phyloP scores from a whole-genome alignment of 2,113 vertebrate genomes.

The Notothenia coriiceps region DNA sequence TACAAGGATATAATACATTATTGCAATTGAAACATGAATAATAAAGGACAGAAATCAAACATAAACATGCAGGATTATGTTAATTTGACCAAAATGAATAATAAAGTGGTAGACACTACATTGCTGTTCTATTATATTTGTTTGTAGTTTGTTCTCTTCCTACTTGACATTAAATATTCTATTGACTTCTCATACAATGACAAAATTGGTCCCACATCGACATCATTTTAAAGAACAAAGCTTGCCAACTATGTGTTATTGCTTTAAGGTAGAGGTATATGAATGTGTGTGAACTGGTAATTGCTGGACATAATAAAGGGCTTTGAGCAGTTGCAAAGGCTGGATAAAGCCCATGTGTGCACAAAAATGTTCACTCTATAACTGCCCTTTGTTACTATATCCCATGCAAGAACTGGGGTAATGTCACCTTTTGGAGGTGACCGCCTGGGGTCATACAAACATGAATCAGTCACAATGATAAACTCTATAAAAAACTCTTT shows the following conservation, averaged over 20 bases:
- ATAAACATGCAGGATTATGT: background rate
- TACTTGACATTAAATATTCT: background rate
- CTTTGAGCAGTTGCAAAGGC: no score
- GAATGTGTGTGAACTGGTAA: no score
- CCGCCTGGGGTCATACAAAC: no score
- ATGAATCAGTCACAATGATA: no score
- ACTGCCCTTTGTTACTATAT: no score
- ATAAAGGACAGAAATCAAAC: conserved; percentile 28
- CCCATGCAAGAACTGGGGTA: no score
- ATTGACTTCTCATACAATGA: background rate
- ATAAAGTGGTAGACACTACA: background rate
- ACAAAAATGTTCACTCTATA: background rate
- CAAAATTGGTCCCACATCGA: background rate
- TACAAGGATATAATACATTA: background rate
- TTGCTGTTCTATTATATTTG: background rate
- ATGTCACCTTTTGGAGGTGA: no score
- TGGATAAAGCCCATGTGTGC: no score
- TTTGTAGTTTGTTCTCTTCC: background rate
- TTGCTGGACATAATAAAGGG: no score
- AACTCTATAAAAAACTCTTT: no score
- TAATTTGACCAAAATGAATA: background rate
- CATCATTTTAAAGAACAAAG: background rate
- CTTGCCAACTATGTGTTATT: background rate
- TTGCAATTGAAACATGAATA: background rate
- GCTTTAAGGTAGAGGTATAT: no score